These are phyloP conservation scores for Myocastor coypus DNA, from an alignment of 2,113 vertebrate genomes.

Conservation along the genomic window DNA sequence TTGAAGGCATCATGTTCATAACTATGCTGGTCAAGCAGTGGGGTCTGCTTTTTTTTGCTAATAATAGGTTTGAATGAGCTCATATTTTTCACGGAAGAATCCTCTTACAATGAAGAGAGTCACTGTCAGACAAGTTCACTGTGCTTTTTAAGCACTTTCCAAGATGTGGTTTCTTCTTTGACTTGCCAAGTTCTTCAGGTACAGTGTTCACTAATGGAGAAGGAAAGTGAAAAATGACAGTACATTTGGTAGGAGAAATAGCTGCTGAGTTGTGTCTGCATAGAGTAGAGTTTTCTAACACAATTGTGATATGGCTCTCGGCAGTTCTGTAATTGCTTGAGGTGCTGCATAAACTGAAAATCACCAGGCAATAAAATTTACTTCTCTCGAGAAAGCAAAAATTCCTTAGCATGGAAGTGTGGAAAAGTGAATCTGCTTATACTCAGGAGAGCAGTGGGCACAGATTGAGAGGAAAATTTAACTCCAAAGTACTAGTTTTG, in stretches of 20 bases:
- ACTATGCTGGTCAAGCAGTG: neutral
- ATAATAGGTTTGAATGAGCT: neutral
- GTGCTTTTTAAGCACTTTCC: neutral
- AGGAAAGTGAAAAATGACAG: neutral
- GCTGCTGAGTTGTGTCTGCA: neutral
- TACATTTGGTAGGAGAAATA: neutral
- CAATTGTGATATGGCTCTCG: neutral
- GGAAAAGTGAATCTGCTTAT: neutral
- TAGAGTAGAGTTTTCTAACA: neutral
- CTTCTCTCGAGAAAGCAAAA: neutral
- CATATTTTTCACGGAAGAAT: neutral
- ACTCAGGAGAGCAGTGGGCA: too few species aligned
- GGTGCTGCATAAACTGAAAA: conserved; percentile 24
- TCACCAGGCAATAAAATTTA: neutral
- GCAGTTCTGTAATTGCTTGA: neutral
- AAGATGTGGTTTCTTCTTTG: neutral
- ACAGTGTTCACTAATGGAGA: neutral
- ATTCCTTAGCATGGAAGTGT: neutral
- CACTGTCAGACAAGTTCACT: neutral
- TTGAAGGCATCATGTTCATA: neutral
- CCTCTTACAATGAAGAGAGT: neutral
- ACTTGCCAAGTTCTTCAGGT: neutral
- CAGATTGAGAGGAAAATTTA: neutral
- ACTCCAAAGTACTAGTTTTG: neutral
- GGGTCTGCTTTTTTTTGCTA: neutral